Conservation (phyloP, 1,140 invertebrate genomes). For the Rhopalosiphum padi region DNA sequence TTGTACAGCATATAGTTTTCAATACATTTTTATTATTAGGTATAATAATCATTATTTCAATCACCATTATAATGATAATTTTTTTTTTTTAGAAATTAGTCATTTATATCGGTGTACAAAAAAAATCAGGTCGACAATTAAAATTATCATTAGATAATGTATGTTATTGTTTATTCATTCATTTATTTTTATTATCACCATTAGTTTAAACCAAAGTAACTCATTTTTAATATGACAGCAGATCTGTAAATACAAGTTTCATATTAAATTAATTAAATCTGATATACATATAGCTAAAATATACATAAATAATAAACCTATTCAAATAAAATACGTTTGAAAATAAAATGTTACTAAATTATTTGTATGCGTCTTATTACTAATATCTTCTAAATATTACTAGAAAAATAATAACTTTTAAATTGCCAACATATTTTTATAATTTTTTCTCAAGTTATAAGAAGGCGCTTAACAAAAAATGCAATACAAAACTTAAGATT, state of each 20-base stretch:
- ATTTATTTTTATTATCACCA: too few species aligned
- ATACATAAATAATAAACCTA: neutral
- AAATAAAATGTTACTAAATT: neutral
- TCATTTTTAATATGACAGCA: too few species aligned
- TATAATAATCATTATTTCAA: too few species aligned
- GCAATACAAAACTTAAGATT: neutral
- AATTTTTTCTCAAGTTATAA: neutral
- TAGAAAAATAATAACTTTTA: conserved; percentile 1
- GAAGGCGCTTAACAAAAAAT: neutral
- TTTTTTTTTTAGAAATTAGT: too few species aligned
- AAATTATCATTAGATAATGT: too few species aligned
- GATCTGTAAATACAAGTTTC: neutral
- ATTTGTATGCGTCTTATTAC: neutral
- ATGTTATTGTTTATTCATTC: too few species aligned
- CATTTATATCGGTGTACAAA: too few species aligned
- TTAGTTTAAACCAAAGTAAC: too few species aligned
- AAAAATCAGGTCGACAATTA: too few species aligned
- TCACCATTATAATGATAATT: too few species aligned
- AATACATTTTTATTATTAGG: too few species aligned
- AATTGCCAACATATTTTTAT: conserved; percentile 12
- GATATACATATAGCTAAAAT: neutral
- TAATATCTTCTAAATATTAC: neutral
- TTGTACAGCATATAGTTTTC: neutral
- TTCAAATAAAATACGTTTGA: neutral
- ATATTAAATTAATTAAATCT: neutral